Base-by-base conservation (phyloP, 2,888 invertebrate species). In the Drosophila cyrtoloma region DNA sequence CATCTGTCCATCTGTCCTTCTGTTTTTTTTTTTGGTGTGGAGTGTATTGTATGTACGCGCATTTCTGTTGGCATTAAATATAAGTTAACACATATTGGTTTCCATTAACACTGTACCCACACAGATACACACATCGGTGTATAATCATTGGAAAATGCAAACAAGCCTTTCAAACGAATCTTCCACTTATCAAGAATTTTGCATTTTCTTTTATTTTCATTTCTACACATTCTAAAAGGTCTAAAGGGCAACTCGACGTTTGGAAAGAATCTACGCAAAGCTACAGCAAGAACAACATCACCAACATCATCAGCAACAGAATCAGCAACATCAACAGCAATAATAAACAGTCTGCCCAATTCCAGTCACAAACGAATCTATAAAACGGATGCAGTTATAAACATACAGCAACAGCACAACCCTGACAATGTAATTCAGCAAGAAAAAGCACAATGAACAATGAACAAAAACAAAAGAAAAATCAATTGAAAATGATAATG, bases 191-290 rank as follows among this genome's bases (percentile, higher is more conserved):
- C 22, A 16, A 35, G 22, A 22, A 5, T 22, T n/a, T 37, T 56
- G 19, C 28, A n/a, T 10, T 22, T 22, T 22, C 26, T 39, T 57
- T 9, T 57, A 22, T 57, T 57, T 57, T 39, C 28, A n/a, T 39
- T 57, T 47, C 1, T 26, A 47, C 22, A 47, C 47, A 26, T 26
- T 16, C 26, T 16, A 47, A 47, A 47, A 93, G 93, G 93, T 92
- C 77, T 92, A 75, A 92, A 84, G 74, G 84, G 86, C 75, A 83
- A 85, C 73, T 85, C 92, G 63, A 93, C 92, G 73, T 92, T 92
- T 85, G 92, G 92, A 75, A 92, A 92, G 81, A 92, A 90, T 81
- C 82, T 93, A 76, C 90, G 91, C 80, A 84, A 87, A 79, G 75
- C 84, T 75, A 71, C 77, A 78, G 76, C 77, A 64, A 72, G 35